A percentile compares a stretch with the other conserved stretches of the same genome.
phyloP scores from a whole-genome alignment of 2,797 vertebrate genomes.

The Tenualosa ilisha region DNA sequence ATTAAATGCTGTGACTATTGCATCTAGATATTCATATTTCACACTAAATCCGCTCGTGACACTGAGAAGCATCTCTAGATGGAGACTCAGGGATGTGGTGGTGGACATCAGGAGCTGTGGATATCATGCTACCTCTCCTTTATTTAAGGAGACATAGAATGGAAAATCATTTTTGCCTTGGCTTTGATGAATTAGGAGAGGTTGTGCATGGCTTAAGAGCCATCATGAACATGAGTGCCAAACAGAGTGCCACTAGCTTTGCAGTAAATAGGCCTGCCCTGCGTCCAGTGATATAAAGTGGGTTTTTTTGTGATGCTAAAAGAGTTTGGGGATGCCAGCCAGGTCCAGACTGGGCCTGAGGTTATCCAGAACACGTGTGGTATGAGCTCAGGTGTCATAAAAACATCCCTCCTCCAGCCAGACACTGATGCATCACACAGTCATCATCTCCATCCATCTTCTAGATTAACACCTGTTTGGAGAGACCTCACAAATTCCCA shows the following conservation, averaged over 20 bases:
- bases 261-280: background rate
- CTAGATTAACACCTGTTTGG: background rate
- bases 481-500: background rate
- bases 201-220: no score
- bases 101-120: background rate
- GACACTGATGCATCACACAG: background rate
- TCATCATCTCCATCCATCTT: constrained; percentile 14
- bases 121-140: no score
- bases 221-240: no score
- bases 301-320: background rate
- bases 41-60: background rate
- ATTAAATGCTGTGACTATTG: background rate
- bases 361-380: constrained; percentile 11
- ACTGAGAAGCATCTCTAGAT: background rate
- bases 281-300: background rate
- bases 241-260: background rate
- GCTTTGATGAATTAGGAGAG: no score
- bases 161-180: no score
- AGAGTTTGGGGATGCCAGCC: background rate
- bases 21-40: background rate
- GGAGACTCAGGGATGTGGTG: background rate
- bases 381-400: constrained; percentile 10
- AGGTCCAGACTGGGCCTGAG: background rate
- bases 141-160: no score
- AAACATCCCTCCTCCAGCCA: background rate